Evolutionary conservation across 2,888 invertebrate genomes (phyloP).

Genomic region (Trilocha varians): DNA sequence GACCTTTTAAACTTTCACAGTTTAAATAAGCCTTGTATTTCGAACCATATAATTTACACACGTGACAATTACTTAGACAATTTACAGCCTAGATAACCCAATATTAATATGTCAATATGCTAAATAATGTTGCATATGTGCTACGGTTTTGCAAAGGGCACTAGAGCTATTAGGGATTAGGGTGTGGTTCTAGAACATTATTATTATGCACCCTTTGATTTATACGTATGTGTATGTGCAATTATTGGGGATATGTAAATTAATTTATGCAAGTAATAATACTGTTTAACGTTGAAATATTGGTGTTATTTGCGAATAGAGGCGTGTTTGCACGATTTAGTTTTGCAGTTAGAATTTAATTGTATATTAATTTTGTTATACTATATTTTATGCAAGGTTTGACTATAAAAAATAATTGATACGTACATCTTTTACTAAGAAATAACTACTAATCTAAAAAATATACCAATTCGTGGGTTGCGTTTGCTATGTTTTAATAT

Average conservation of each 20-base stretch:
- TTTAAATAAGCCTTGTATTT: too few species aligned
- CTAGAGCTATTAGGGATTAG: conserved; percentile 5
- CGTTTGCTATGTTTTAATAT: too few species aligned
- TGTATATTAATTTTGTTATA: too few species aligned
- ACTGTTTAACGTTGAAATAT: neutral
- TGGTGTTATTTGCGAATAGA: neutral
- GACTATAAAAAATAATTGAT: too few species aligned
- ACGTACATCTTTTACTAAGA: too few species aligned
- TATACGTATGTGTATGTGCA: conserved; percentile 6
- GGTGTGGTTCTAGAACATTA: conserved; percentile 4
- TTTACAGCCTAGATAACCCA: neutral
- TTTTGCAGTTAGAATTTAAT: too few species aligned
- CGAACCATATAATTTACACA: neutral
- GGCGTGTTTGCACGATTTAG: too few species aligned
- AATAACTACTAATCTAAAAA: too few species aligned
- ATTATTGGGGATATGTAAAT: conserved; percentile 1
- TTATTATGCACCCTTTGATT: conserved; percentile 1
- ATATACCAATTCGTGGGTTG: too few species aligned
- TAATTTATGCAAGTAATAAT: neutral
- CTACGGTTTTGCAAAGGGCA: conserved; percentile 4
- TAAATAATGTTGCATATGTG: neutral
- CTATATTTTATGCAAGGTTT: too few species aligned
- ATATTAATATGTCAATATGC: neutral
- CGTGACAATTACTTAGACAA: neutral
- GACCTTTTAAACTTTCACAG: too few species aligned